Percentiles rank a stretch among this genome's conserved stretches.
Conservation (phyloP, 2,888 invertebrate species). For the Calameuta idolon region DNA sequence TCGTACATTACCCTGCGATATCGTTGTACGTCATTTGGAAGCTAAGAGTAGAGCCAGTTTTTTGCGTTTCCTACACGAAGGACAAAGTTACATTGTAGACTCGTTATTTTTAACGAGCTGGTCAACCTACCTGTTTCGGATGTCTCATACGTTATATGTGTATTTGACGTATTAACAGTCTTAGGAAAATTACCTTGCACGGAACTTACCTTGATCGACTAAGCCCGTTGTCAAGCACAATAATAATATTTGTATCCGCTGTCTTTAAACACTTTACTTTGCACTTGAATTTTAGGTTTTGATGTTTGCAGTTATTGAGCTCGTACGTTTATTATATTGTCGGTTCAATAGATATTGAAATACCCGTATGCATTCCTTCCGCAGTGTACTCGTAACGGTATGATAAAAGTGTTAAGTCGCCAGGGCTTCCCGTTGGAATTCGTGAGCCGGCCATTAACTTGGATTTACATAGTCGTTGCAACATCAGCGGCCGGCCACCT, state of each 20-base stretch:
- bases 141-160: background rate
- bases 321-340: background rate
- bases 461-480: slow-evolving; percentile 22
- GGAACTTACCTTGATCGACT: background rate
- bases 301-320: background rate
- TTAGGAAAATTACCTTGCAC: background rate
- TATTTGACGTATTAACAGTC: background rate
- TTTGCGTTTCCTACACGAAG: background rate
- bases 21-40: background rate
- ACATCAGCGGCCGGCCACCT: slow-evolving; percentile 9
- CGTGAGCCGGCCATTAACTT: slow-evolving; percentile 16
- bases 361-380: background rate
- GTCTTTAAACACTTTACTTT: background rate
- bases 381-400: slow-evolving; percentile 17
- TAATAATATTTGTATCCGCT: background rate
- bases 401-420: slow-evolving; percentile 20
- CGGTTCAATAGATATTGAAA: background rate
- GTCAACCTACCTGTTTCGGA: background rate
- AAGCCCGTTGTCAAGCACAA: background rate
- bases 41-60: background rate
- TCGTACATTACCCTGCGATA: background rate
- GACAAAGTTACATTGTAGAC: background rate
- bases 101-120: background rate
- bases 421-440: slow-evolving; percentile 17
- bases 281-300: background rate